Evolutionary conservation across 2,797 vertebrate species (phyloP).

Genomic region (Phoxinus dragarum): DNA sequence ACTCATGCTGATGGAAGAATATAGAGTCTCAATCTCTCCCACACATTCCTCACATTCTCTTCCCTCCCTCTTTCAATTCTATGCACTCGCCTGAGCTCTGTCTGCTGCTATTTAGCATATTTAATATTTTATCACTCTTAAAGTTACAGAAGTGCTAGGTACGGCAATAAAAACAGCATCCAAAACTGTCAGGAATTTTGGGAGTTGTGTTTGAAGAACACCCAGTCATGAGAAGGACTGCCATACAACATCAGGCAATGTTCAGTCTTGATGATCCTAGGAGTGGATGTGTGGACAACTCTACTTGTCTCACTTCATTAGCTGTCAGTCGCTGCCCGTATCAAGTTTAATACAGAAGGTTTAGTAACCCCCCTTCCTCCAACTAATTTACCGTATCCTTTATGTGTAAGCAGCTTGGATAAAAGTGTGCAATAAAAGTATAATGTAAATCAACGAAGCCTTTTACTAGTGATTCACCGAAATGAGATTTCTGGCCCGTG

Average conservation of each 20-base stretch:
- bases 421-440: too few relatives aligned
- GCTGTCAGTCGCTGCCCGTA: not conserved
- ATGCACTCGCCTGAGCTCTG: not conserved
- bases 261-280: not conserved
- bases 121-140: not conserved
- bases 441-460: too few relatives aligned
- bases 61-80: conserved; percentile 62
- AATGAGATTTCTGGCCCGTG: too few relatives aligned
- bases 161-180: not conserved
- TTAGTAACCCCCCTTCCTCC: not conserved
- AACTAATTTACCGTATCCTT: too few relatives aligned
- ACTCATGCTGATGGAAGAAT: conserved; percentile 59
- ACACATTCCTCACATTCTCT: conserved; percentile 78
- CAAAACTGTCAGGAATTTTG: not conserved
- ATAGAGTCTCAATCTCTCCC: conserved; percentile 79
- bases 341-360: not conserved
- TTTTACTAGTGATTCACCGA: too few relatives aligned
- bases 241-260: not conserved
- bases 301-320: not conserved
- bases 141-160: not conserved
- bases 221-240: not conserved
- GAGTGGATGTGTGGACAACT: not conserved
- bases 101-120: not conserved
- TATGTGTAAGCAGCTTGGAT: not conserved
- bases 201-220: conserved; percentile 6